Evolutionary conservation across 2,888 invertebrate genomes (phyloP).

Genomic region (Acrocyrtus sp.): DNA sequence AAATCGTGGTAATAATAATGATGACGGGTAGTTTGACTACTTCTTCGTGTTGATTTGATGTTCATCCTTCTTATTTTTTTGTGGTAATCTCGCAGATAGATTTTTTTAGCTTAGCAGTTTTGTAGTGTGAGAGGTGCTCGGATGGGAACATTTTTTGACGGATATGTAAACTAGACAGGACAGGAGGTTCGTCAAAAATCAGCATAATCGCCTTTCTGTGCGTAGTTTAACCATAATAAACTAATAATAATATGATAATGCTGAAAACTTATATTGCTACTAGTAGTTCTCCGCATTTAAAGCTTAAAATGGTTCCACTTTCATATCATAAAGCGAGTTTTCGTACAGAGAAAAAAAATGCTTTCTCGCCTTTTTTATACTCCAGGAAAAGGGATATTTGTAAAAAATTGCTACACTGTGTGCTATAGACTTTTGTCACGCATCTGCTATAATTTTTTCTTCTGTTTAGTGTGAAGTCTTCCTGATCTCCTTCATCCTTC

Average conservation of each 20-base stretch:
- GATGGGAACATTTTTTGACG: slow-evolving; percentile 37
- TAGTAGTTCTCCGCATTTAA: too few relatives aligned
- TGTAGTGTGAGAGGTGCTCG: background rate
- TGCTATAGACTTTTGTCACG: slow-evolving; percentile 45
- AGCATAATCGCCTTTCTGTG: slow-evolving; percentile 47
- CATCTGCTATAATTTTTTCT: slow-evolving; percentile 25
- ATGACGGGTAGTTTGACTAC: slow-evolving; percentile 47
- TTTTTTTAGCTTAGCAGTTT: too few relatives aligned
- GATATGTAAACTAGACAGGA: slow-evolving; percentile 48
- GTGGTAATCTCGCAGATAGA: slow-evolving; percentile 1
- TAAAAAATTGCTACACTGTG: too few relatives aligned
- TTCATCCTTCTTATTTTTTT: slow-evolving; percentile 26
- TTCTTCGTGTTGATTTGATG: slow-evolving; percentile 41
- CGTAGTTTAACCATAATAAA: slow-evolving; percentile 40
- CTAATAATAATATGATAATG: slow-evolving; percentile 31
- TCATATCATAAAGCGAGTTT: too few relatives aligned
- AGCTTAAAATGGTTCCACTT: too few relatives aligned
- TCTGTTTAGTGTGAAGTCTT: slow-evolving; percentile 17
- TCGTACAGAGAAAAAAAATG: too few relatives aligned
- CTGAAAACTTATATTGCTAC: too few relatives aligned
- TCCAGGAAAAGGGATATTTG: too few relatives aligned
- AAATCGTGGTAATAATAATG: slow-evolving; percentile 16
- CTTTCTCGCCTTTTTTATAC: too few relatives aligned
- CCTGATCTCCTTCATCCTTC: slow-evolving; percentile 16
- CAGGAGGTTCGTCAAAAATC: slow-evolving; percentile 47